Evolutionary conservation across 1,140 invertebrate genomes (phyloP).

Genomic region (Zeugodacus cucurbitae): DNA sequence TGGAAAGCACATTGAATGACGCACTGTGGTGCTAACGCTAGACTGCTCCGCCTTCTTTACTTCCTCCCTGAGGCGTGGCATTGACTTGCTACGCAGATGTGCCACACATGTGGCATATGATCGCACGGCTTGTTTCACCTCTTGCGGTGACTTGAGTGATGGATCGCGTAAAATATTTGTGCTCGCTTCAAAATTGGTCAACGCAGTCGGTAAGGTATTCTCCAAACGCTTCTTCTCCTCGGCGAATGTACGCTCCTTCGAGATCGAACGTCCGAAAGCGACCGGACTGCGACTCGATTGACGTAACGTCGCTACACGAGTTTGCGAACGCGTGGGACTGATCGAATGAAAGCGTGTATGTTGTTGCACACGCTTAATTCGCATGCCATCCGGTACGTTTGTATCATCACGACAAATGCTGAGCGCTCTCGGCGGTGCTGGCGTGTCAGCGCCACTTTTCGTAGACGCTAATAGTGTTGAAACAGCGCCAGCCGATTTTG

Average conservation of each 20-base stretch:
- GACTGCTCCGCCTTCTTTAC: too few relatives aligned
- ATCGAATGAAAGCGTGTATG: conserved; percentile 53
- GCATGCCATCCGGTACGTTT: not conserved
- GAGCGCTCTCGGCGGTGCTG: conserved; percentile 45
- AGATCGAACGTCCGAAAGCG: conserved; percentile 63
- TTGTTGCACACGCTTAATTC: conserved; percentile 52
- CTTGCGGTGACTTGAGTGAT: conserved; percentile 70
- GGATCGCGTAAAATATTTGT: conserved; percentile 65
- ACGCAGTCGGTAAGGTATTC: conserved; percentile 53
- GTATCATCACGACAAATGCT: not conserved
- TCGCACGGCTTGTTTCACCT: conserved; percentile 71
- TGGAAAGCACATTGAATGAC: conserved; percentile 54
- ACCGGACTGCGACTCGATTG: conserved; percentile 63
- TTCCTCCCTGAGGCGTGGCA: conserved; percentile 49
- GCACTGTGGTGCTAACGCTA: conserved; percentile 54
- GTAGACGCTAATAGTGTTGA: conserved; percentile 54
- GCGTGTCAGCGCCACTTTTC: conserved; percentile 50
- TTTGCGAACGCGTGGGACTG: conserved; percentile 52
- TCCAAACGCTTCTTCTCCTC: conserved; percentile 65
- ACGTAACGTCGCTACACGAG: conserved; percentile 51
- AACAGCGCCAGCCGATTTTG: conserved; percentile 59
- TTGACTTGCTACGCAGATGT: conserved; percentile 55
- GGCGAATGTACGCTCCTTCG: conserved; percentile 64
- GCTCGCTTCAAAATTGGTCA: conserved; percentile 62
- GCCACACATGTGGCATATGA: conserved; percentile 60